Percentiles rank a stretch among this genome's conserved stretches.
Conservation (phyloP, 2,797 vertebrate species). For the Phalloptychus januarius region DNA sequence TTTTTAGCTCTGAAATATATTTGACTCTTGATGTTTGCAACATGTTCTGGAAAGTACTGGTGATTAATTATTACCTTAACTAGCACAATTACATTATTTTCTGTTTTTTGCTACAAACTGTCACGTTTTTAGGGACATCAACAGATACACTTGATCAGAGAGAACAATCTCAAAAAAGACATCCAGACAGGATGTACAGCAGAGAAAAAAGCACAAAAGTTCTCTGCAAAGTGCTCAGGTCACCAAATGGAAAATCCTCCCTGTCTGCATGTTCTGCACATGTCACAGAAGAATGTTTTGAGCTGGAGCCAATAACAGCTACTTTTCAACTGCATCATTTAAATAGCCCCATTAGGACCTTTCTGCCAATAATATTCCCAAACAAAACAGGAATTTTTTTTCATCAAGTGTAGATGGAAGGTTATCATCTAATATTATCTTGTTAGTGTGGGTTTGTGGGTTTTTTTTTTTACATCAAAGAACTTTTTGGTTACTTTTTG, state of each 20-base stretch:
- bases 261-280: slow-evolving; percentile 67
- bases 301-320: slow-evolving; percentile 57
- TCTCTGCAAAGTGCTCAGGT: slow-evolving; percentile 67
- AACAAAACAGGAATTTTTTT: slow-evolving; percentile 15
- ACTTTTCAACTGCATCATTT: slow-evolving; percentile 58
- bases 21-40: not conserved
- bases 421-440: slow-evolving; percentile 4
- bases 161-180: slow-evolving; percentile 2
- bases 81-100: not conserved
- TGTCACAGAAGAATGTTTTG: slow-evolving; percentile 77
- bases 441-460: not conserved
- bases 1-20: not conserved
- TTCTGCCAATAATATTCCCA: slow-evolving; percentile 34
- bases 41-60: not conserved
- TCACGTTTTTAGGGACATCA: not conserved
- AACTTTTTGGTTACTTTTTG: not conserved
- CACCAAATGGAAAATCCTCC: slow-evolving; percentile 47
- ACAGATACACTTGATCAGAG: slow-evolving; percentile 5
- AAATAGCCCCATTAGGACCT: slow-evolving; percentile 30
- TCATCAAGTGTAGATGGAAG: not conserved
- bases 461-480: not conserved
- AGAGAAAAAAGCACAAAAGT: slow-evolving; percentile 29
- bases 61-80: not conserved
- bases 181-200: slow-evolving; percentile 12
- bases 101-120: not conserved